Evolutionary conservation across 2,888 invertebrate genomes (phyloP).

Genomic region (Aquatica leii): DNA sequence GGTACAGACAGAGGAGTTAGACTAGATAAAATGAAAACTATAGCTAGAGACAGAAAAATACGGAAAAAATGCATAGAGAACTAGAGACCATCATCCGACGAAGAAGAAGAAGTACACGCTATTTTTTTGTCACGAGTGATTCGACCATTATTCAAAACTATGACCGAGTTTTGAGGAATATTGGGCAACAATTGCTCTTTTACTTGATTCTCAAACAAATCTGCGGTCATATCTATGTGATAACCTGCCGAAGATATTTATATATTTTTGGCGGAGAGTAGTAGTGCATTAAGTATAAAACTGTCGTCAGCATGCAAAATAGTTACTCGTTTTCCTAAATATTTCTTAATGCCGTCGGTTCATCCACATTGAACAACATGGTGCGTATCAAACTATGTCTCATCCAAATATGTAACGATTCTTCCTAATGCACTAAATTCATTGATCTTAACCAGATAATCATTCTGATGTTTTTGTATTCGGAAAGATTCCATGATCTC

Average conservation of each 20-base stretch:
- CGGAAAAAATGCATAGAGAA: too few relatives aligned
- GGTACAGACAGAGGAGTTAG: too few relatives aligned
- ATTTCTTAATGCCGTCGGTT: not conserved
- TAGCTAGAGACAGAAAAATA: too few relatives aligned
- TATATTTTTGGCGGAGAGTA: not conserved
- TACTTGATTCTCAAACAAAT: not conserved
- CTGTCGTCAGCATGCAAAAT: not conserved
- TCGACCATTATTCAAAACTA: not conserved
- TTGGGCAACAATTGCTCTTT: not conserved
- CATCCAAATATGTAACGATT: not conserved
- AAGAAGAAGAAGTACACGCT: too few relatives aligned
- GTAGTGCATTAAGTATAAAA: not conserved
- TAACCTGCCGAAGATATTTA: not conserved
- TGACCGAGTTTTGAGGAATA: not conserved
- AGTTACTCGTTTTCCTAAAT: not conserved
- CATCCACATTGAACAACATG: not conserved
- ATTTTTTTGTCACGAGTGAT: too few relatives aligned
- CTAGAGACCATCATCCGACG: too few relatives aligned
- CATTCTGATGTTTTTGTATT: not conserved
- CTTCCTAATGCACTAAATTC: not conserved
- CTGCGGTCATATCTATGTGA: not conserved
- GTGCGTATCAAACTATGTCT: not conserved
- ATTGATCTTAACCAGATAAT: not conserved
- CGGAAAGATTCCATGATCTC: not conserved
- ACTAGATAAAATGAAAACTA: too few relatives aligned